These are phyloP conservation scores for Tipula vernalis DNA, from an alignment of 2,888 invertebrate species.

Conservation along the genomic window DNA sequence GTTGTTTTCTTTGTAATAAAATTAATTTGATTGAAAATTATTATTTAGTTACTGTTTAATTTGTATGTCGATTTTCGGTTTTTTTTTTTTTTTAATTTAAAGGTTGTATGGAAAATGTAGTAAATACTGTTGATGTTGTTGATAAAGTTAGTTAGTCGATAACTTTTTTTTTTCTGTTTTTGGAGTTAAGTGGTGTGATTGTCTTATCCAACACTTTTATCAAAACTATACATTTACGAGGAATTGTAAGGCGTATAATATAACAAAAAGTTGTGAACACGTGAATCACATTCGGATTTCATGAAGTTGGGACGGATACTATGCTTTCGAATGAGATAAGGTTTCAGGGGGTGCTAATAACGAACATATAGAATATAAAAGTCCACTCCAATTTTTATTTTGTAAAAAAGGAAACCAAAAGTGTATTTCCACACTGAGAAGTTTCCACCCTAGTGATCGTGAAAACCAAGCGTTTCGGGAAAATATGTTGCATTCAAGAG, in stretches of 20 bases:
- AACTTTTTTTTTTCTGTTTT: not conserved
- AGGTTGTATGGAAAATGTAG: not conserved
- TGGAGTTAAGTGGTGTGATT: not conserved
- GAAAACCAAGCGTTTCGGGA: too few species aligned
- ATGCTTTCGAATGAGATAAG: too few species aligned
- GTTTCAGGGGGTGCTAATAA: too few species aligned
- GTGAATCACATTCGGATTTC: not conserved
- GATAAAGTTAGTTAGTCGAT: not conserved
- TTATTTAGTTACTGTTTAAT: not conserved
- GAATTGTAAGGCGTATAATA: too few species aligned
- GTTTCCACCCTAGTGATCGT: too few species aligned
- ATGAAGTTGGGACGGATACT: too few species aligned
- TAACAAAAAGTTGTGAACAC: not conserved
- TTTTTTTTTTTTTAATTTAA: not conserved
- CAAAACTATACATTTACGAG: not conserved
- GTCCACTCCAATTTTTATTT: too few species aligned
- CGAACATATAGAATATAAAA: too few species aligned
- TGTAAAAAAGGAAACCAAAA: too few species aligned
- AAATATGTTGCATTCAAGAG: too few species aligned
- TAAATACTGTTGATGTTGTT: not conserved
- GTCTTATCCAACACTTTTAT: not conserved
- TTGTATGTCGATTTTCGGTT: not conserved
- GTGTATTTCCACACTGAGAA: too few species aligned
- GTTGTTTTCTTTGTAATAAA: not conserved
- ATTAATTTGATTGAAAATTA: not conserved